Conservation (phyloP, 37 sponge, comb jelly and placozoan genomes). For the Crambe crambe region DNA sequence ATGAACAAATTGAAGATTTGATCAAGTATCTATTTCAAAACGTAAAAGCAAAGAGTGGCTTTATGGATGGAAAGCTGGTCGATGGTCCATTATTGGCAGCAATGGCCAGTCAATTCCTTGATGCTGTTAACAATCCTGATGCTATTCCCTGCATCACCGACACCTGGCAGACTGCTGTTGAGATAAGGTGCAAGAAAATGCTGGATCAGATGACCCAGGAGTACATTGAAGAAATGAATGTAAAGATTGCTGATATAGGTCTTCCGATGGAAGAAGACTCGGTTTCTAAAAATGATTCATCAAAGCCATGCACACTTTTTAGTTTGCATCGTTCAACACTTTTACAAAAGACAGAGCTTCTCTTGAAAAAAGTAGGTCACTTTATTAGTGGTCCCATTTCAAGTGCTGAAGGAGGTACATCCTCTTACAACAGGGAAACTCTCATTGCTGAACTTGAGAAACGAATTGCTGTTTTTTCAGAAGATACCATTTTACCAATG, state of each 20-base stretch:
- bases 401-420: no score
- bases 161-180: slow-evolving; percentile 35
- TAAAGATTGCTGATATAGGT: background rate
- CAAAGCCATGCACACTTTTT: background rate
- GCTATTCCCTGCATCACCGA: slow-evolving; percentile 24
- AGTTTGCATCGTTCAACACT: slow-evolving; percentile 5
- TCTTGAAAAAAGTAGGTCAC: slow-evolving; percentile 21
- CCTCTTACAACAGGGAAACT: background rate
- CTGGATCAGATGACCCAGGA: slow-evolving; percentile 11
- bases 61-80: background rate
- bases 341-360: background rate
- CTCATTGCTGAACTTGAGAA: background rate
- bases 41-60: slow-evolving; percentile 21
- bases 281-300: background rate
- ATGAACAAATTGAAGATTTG: background rate
- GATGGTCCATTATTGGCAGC: slow-evolving; percentile 26
- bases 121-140: slow-evolving; percentile 40
- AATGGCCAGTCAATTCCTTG: slow-evolving; percentile 5
- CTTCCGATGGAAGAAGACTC: slow-evolving; percentile 37
- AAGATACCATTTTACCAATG: background rate
- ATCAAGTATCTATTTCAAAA: slow-evolving; percentile 5
- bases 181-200: background rate
- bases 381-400: background rate
- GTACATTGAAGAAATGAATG: slow-evolving; percentile 35
- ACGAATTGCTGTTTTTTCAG: background rate